Evolutionary conservation across 2,888 invertebrate genomes (phyloP).

Genomic region (Nezara viridula): DNA sequence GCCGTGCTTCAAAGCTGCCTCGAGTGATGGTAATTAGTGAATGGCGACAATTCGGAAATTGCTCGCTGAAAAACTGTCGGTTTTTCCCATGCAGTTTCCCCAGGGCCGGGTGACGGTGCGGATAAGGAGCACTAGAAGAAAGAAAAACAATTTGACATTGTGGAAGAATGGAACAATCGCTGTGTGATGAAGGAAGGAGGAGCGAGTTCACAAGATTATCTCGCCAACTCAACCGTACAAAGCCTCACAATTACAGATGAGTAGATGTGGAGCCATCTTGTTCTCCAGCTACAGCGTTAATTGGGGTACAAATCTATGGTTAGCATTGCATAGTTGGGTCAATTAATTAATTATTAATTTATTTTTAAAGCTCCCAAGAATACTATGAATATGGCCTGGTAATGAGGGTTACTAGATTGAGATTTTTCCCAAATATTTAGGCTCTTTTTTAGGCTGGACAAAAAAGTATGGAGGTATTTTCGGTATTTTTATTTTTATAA

Average conservation of each 20-base stretch:
- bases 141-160: slow-evolving; percentile 47
- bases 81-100: slow-evolving; percentile 50
- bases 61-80: background rate
- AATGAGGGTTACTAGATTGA: no score
- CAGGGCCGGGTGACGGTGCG: slow-evolving; percentile 54
- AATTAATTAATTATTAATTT: background rate
- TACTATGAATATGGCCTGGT: no score
- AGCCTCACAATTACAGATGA: background rate
- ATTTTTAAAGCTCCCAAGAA: no score
- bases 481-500: no score
- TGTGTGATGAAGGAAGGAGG: background rate
- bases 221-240: slow-evolving; percentile 43
- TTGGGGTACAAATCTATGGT: background rate
- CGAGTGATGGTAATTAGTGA: background rate
- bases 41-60: slow-evolving; percentile 3
- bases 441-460: no score
- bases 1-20: background rate
- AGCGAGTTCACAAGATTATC: slow-evolving; percentile 56
- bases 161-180: slow-evolving; percentile 53
- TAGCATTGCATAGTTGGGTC: background rate
- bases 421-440: no score
- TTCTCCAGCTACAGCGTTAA: background rate
- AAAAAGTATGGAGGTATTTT: no score
- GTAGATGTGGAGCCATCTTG: background rate
- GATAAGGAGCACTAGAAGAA: slow-evolving; percentile 8